A percentile compares a stretch with the other conserved stretches of the same genome.
Conservation (phyloP, 1,140 invertebrate species). For the Cecropterus lyciades region DNA sequence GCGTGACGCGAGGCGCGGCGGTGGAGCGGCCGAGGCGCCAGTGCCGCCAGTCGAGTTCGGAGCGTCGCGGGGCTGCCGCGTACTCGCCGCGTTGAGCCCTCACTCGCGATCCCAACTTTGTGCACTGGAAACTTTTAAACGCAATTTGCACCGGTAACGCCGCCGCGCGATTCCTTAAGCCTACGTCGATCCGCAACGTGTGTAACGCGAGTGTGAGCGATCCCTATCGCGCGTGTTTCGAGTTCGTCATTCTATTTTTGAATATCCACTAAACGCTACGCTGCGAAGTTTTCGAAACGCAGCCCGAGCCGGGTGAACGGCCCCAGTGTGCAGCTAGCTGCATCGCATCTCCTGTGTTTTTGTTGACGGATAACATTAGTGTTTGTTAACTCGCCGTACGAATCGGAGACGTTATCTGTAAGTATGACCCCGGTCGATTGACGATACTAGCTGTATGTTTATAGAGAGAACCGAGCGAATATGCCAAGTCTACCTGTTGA, state of each 20-base stretch:
- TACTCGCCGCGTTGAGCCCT: conserved; percentile 60
- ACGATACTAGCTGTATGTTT: conserved; percentile 60
- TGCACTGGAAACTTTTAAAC: conserved; percentile 81
- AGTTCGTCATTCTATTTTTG: conserved; percentile 79
- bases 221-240: conserved; percentile 58
- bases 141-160: conserved; percentile 55
- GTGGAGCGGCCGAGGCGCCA: conserved; percentile 61
- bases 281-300: conserved; percentile 81
- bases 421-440: conserved; percentile 79
- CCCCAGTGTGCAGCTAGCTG: conserved; percentile 71
- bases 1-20: conserved; percentile 62
- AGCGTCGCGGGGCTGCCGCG: conserved; percentile 71
- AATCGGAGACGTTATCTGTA: conserved; percentile 77
- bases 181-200: conserved; percentile 48
- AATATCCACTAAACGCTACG: conserved; percentile 79
- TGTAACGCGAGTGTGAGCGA: conserved; percentile 49
- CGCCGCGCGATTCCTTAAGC: conserved; percentile 48
- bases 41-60: conserved; percentile 70
- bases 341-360: conserved; percentile 79
- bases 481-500: conserved; percentile 57
- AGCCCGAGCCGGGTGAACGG: conserved; percentile 74
- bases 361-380: conserved; percentile 81
- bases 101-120: conserved; percentile 75
- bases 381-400: conserved; percentile 67
- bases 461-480: conserved; percentile 35